Evolutionary conservation across 2,113 vertebrate genomes (phyloP), one percentile per base, ranked within the genome.

Genomic region (Panthera uncia): DNA sequence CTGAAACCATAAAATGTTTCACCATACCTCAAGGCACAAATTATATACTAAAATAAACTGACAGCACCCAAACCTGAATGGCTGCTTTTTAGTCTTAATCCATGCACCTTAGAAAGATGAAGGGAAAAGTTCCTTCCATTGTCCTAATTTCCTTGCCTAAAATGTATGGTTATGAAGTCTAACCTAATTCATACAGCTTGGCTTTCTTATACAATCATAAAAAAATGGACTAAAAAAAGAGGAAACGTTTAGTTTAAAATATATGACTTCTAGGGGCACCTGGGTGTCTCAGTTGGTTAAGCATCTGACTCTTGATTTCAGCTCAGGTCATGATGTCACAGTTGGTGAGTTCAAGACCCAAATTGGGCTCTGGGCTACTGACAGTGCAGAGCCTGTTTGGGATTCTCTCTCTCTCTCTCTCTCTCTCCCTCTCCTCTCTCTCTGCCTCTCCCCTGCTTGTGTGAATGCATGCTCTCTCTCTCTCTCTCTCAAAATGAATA

Each of bases 31-130:
- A 63, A 93, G 84, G 74, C 84, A 69, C 48, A 95, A 95, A 89
- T 89, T 89, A 81, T 21, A 85, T 57, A 61, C 71, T 91, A 83
- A 97, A 97, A 98, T 85, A 93, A 96, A 94, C 81, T 82, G 78
- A 79, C 66, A 97, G 66, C 63, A 48, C 36, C 45, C 69, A 63
- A 84, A 93, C 74, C 55, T 85, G 48, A 89, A 92, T 68, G 33
- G 31, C 23, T 89, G n/a, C 41, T 84, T 97, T 94, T 93, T 55
- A 86, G 38, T 73, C 80, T 87, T 92, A 96, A 91, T 97, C 38
- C 52, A 63, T 45, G 29, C 73, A 23, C 29, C 7, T 94, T 82
- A 23, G 38, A 94, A 94, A 96, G 36, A 65, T 74, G 57, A 95
- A 74, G 41, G 50, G 57, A 88, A 90, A 57, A 21, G 27, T 81